Evolutionary conservation across 2,888 invertebrate species (phyloP).

Genomic region (Zaprionus obscuricornis): DNA sequence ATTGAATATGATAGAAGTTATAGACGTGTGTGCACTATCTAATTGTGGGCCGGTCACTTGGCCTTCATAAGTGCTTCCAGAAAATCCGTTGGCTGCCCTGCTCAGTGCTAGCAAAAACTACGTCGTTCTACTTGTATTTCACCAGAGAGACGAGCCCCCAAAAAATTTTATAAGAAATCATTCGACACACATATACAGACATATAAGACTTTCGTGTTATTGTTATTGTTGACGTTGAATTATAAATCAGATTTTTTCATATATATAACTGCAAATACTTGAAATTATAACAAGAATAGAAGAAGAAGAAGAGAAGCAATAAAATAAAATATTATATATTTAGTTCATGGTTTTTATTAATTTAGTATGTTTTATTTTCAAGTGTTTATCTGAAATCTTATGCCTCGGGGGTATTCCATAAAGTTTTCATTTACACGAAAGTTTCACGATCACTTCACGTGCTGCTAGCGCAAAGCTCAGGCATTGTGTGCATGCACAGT

Average conservation of each 20-base stretch:
- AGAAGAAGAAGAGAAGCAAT: too few relatives aligned
- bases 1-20: too few relatives aligned
- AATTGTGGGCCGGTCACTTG: not conserved
- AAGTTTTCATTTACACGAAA: conserved; percentile 36
- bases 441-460: conserved; percentile 67
- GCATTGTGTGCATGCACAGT: conserved; percentile 55
- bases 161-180: conserved; percentile 29
- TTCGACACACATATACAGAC: not conserved
- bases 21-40: not conserved
- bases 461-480: conserved; percentile 43
- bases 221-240: conserved; percentile 26
- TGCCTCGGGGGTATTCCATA: conserved; percentile 41
- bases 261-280: conserved; percentile 5
- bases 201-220: not conserved
- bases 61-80: too few relatives aligned
- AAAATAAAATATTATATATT: too few relatives aligned
- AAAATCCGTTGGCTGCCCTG: not conserved
- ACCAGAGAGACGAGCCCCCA: conserved; percentile 76
- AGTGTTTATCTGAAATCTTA: conserved; percentile 43
- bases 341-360: too few relatives aligned
- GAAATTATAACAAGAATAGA: too few relatives aligned
- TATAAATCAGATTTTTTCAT: conserved; percentile 19
- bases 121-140: conserved; percentile 49
- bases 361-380: conserved; percentile 7
- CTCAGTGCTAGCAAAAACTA: not conserved